These are phyloP conservation scores for Chymomyza costata DNA, from an alignment of 1,140 invertebrate species.

Conservation along the genomic window DNA sequence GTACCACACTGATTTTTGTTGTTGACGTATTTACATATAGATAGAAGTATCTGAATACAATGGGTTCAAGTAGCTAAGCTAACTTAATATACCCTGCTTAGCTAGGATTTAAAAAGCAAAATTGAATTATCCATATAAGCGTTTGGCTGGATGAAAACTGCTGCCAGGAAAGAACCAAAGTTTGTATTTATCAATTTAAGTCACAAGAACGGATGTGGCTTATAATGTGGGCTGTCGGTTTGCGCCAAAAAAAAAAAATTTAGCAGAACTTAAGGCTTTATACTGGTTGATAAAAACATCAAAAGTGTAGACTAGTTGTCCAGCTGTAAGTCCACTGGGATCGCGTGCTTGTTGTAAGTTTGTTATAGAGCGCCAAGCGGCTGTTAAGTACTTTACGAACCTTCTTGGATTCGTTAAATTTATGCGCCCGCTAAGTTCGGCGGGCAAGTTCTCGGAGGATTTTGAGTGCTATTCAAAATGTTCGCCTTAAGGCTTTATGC, in stretches of 20 bases:
- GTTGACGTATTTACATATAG: too few relatives aligned
- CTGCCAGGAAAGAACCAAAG: too few relatives aligned
- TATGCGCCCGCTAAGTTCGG: constrained; percentile 51
- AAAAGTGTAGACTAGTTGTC: constrained; percentile 50
- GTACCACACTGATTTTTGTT: too few relatives aligned
- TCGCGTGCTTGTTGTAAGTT: constrained; percentile 62
- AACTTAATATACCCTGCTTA: too few relatives aligned
- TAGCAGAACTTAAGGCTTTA: not conserved
- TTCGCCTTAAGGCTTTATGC: constrained; percentile 11
- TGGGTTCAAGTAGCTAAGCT: too few relatives aligned
- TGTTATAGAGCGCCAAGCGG: constrained; percentile 48
- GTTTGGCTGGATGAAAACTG: too few relatives aligned
- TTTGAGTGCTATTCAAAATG: constrained; percentile 11
- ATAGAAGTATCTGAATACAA: too few relatives aligned
- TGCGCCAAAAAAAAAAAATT: constrained; percentile 2
- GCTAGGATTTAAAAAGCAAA: constrained; percentile 66
- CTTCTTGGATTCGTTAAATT: constrained; percentile 44
- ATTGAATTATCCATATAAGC: constrained; percentile 72
- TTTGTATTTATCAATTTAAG: constrained; percentile 67
- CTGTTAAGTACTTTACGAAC: not conserved
- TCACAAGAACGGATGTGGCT: constrained; percentile 59
- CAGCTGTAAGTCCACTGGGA: constrained; percentile 27
- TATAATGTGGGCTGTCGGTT: constrained; percentile 61
- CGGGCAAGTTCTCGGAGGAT: constrained; percentile 22
- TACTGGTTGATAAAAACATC: constrained; percentile 59